phyloP scores from a whole-genome alignment of 2,888 invertebrate species.

The Erynnis tages region DNA sequence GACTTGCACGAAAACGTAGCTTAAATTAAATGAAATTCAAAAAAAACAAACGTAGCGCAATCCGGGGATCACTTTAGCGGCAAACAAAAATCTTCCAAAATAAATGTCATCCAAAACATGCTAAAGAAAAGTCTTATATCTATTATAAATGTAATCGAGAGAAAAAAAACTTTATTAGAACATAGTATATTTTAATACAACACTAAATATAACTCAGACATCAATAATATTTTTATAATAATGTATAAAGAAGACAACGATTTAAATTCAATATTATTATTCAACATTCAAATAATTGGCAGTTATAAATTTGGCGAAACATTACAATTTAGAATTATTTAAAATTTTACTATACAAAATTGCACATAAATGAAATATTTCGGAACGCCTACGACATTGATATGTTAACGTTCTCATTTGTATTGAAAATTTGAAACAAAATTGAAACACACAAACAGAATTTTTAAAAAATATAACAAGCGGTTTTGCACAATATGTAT shows the following conservation, averaged over 20 bases:
- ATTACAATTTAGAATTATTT: slow-evolving; percentile 33
- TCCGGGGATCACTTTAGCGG: slow-evolving; percentile 40
- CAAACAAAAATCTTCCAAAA: slow-evolving; percentile 76
- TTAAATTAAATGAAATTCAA: slow-evolving; percentile 39
- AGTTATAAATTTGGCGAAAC: slow-evolving; percentile 65
- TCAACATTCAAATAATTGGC: slow-evolving; percentile 61
- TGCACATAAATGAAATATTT: slow-evolving; percentile 6
- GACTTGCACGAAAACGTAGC: slow-evolving; percentile 71
- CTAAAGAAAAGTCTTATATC: slow-evolving; percentile 46
- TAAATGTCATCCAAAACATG: slow-evolving; percentile 66
- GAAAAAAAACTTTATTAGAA: slow-evolving; percentile 51
- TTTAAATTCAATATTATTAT: slow-evolving; percentile 41
- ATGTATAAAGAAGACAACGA: slow-evolving; percentile 50
- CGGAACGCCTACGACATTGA: slow-evolving; percentile 10
- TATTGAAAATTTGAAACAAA: too few species aligned
- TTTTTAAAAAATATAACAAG: not conserved
- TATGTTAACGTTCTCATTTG: slow-evolving; percentile 19
- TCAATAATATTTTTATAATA: slow-evolving; percentile 43
- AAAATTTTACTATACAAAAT: slow-evolving; percentile 14
- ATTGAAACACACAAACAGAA: not conserved
- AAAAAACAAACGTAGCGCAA: slow-evolving; percentile 36
- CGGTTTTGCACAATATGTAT: not conserved
- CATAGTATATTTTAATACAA: slow-evolving; percentile 73
- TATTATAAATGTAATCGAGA: slow-evolving; percentile 34
- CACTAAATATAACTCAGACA: slow-evolving; percentile 69